These are phyloP conservation scores for Myiagra hebetior DNA, from an alignment of 2,113 vertebrate species.

Conservation along the genomic window DNA sequence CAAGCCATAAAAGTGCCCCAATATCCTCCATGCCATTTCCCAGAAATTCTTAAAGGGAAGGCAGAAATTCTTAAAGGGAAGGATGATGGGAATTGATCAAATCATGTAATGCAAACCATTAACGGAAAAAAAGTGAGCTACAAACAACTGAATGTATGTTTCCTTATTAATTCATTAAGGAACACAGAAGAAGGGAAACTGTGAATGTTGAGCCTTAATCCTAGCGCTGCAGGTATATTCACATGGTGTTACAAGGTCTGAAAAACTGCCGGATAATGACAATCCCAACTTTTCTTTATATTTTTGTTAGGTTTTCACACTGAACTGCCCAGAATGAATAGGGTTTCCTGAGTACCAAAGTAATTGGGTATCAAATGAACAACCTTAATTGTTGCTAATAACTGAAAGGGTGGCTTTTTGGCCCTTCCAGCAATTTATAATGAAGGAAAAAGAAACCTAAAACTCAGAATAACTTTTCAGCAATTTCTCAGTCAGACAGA, in stretches of 20 bases:
- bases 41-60: background rate
- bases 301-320: constrained; percentile 45
- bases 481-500: background rate
- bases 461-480: constrained; percentile 6
- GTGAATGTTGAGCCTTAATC: background rate
- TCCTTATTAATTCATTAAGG: background rate
- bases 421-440: background rate
- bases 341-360: constrained; percentile 6
- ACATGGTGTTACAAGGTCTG: background rate
- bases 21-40: fast-evolving
- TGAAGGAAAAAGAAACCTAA: background rate
- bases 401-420: background rate
- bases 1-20: background rate
- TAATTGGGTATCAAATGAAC: constrained; percentile 39
- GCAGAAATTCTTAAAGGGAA: background rate
- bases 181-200: background rate
- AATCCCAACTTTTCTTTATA: background rate
- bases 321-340: constrained; percentile 19
- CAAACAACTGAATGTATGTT: background rate
- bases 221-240: background rate
- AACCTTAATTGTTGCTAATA: constrained; percentile 32
- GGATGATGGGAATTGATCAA: background rate
- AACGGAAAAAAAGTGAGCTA: background rate
- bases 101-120: background rate
- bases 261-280: background rate